Percentiles rank a stretch among this genome's conserved stretches.
These are phyloP conservation scores for Agelas oroides DNA, from an alignment of 37 sponge, comb jelly and placozoan species.

Conservation along the genomic window DNA sequence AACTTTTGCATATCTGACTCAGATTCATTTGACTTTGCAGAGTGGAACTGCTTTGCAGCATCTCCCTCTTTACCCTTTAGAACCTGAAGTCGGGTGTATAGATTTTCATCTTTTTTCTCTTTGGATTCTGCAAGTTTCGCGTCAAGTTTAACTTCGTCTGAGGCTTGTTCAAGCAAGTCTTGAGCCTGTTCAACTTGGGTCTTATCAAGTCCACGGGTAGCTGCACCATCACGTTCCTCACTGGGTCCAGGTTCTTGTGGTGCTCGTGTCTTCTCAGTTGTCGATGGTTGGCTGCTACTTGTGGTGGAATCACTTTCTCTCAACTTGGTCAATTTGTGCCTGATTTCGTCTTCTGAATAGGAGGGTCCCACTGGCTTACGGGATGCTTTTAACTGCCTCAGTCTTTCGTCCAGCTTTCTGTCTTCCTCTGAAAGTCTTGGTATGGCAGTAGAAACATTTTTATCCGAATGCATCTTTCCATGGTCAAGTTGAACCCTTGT, in stretches of 20 bases:
- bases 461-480: not conserved
- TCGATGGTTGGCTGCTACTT: not conserved
- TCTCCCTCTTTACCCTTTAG: conserved; percentile 10
- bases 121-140: conserved; percentile 5
- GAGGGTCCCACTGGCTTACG: not conserved
- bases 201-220: not conserved
- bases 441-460: not conserved
- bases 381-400: conserved; percentile 42
- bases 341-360: conserved; percentile 12
- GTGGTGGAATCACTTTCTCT: not conserved
- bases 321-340: conserved; percentile 33
- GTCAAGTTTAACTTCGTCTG: conserved; percentile 67
- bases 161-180: conserved; percentile 60
- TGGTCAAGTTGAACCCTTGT: conserved; percentile 30
- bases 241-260: not conserved
- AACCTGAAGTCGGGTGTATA: conserved; percentile 20
- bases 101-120: conserved; percentile 28
- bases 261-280: not conserved
- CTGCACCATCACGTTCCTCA: too few relatives aligned
- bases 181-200: conserved; percentile 71
- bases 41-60: too few relatives aligned
- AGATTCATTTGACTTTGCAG: not conserved
- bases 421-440: conserved; percentile 42
- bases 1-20: conserved; percentile 9
- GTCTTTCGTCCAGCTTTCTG: conserved; percentile 35